Percentiles rank a stretch among this genome's conserved stretches.
phyloP scores from a whole-genome alignment of 2,797 vertebrate species.

The Dipus sagitta region DNA sequence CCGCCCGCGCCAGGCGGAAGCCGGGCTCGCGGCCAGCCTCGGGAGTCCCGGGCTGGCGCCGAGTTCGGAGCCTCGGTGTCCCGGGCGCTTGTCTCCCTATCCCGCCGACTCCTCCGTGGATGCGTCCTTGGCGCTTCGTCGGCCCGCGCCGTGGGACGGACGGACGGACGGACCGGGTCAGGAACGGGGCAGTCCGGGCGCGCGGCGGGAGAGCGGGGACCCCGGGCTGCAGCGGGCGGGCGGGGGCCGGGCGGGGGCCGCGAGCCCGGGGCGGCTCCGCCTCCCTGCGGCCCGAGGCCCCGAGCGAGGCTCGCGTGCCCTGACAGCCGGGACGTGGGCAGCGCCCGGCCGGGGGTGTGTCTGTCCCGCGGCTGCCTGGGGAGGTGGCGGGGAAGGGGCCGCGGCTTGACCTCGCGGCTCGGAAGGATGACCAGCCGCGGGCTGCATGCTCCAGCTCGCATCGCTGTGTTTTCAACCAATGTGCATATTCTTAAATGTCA shows the following conservation, averaged over 20 bases:
- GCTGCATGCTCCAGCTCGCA: neutral
- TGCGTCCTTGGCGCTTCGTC: neutral
- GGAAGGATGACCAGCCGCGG: neutral
- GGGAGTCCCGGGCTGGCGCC: neutral
- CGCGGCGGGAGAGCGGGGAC: conserved; percentile 27
- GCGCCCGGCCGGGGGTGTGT: too few relatives aligned
- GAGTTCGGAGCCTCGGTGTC: neutral
- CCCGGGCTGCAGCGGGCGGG: conserved; percentile 12
- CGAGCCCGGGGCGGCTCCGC: neutral
- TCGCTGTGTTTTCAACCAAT: neutral
- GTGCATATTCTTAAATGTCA: neutral
- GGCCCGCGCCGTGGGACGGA: neutral
- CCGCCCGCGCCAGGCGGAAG: conserved; percentile 76
- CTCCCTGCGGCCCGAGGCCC: neutral
- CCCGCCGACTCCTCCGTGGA: neutral
- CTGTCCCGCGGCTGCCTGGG: too few relatives aligned
- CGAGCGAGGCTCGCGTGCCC: neutral
- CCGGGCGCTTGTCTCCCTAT: neutral
- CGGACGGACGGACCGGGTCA: neutral
- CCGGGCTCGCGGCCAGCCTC: conserved; percentile 43
- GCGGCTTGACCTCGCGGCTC: too few relatives aligned
- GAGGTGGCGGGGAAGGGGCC: too few relatives aligned
- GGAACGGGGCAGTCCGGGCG: neutral
- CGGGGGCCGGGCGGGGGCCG: neutral
- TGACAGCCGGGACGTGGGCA: too few relatives aligned